A percentile compares a stretch with the other conserved stretches of the same genome.
Evolutionary conservation across 2,113 vertebrate genomes (phyloP).

Genomic region (Callospermophilus lateralis): DNA sequence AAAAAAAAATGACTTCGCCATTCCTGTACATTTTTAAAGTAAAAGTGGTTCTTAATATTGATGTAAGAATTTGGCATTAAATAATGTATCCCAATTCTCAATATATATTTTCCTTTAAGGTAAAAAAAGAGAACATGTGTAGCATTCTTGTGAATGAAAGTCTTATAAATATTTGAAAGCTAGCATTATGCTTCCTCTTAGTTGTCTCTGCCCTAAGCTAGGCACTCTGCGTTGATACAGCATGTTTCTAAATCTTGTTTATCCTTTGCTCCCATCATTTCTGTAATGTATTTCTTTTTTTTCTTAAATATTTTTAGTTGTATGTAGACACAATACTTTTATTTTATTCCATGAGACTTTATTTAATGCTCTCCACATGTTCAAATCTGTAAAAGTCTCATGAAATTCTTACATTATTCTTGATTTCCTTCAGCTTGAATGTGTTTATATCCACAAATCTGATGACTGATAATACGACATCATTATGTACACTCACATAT

Average conservation of each 20-base stretch:
- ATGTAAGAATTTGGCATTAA: background rate
- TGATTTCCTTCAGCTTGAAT: background rate
- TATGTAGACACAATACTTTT: too few relatives aligned
- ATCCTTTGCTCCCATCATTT: background rate
- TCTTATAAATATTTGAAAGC: slow-evolving; percentile 2
- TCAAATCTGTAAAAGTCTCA: background rate
- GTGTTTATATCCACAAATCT: background rate
- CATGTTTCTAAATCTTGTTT: background rate
- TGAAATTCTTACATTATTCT: background rate
- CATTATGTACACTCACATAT: background rate
- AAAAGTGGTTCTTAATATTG: background rate
- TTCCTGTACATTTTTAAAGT: background rate
- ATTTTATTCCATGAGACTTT: background rate
- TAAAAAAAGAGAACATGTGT: background rate
- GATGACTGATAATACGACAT: background rate
- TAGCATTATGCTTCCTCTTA: background rate
- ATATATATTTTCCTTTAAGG: background rate
- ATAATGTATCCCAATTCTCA: background rate
- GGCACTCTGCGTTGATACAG: background rate
- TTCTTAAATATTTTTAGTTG: too few relatives aligned
- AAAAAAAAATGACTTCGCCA: background rate
- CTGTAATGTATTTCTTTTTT: background rate
- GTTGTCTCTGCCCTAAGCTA: background rate
- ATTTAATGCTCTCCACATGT: background rate
- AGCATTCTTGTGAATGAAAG: background rate